Evolutionary conservation across 2,113 vertebrate genomes (phyloP).

Genomic region (Hemichromis elongatus): DNA sequence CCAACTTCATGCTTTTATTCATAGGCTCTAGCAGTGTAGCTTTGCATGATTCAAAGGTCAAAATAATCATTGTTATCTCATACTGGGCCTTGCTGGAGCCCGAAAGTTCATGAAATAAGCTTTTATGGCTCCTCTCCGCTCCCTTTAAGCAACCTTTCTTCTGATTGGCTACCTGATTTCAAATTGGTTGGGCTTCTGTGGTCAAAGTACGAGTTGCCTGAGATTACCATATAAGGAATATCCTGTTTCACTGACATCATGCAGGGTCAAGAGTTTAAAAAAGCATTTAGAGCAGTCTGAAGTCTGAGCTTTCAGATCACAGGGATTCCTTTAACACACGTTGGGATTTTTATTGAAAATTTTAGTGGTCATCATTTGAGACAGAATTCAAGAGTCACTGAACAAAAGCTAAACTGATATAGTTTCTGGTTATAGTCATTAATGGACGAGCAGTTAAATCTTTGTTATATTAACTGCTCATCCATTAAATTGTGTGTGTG

Average conservation of each 20-base stretch:
- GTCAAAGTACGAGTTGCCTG: neutral
- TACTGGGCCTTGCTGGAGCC: neutral
- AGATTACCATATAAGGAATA: neutral
- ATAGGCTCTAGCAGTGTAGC: neutral
- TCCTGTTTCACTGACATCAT: neutral
- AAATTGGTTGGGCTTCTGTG: neutral
- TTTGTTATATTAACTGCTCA: no score
- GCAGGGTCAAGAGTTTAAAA: neutral
- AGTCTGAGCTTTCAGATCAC: neutral
- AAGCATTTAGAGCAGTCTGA: neutral
- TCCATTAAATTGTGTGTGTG: no score
- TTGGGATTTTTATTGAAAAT: neutral
- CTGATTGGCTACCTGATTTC: neutral
- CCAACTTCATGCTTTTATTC: neutral
- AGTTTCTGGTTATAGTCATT: neutral
- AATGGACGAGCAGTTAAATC: neutral
- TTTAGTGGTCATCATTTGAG: neutral
- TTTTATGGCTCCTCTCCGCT: neutral
- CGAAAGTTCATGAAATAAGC: neutral
- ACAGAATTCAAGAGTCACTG: accelerated
- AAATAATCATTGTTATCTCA: neutral
- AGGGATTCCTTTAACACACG: neutral
- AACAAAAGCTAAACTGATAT: neutral
- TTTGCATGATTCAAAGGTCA: neutral
- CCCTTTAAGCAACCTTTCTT: neutral